Conservation (phyloP, 2,113 vertebrate species). For the Drymodes brunneopygia region DNA sequence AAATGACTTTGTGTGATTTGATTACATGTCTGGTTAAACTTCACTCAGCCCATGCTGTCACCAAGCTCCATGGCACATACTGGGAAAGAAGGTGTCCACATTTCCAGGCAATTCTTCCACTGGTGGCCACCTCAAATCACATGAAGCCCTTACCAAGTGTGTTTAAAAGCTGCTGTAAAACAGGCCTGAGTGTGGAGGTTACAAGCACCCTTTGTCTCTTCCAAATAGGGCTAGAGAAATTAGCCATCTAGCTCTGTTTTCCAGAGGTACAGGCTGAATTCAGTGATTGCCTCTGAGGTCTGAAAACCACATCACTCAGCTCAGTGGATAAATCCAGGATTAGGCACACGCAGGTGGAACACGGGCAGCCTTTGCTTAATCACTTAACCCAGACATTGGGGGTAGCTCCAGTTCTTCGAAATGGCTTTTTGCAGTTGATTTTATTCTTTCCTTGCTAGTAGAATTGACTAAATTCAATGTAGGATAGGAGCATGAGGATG, state of each 20-base stretch:
- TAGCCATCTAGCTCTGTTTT: not conserved
- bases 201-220: not conserved
- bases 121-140: not conserved
- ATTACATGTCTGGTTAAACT: not conserved
- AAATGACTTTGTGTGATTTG: not conserved
- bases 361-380: not conserved
- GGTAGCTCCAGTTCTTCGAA: not conserved
- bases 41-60: not conserved
- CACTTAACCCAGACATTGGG: not conserved
- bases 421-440: not conserved
- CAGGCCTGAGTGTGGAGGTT: not conserved
- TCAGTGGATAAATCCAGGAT: not conserved
- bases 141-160: not conserved
- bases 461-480: not conserved
- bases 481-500: not conserved
- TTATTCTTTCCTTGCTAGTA: not conserved
- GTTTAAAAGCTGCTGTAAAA: not conserved
- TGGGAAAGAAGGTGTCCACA: not conserved
- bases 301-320: not conserved
- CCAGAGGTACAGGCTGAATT: not conserved
- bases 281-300: not conserved
- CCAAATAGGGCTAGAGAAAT: not conserved
- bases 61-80: not conserved
- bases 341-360: not conserved
- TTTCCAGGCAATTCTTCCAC: not conserved